Evolutionary conservation across 1,140 invertebrate species (phyloP), one percentile per base, ranked within the genome.

Genomic region (Trichonephila clavipes): DNA sequence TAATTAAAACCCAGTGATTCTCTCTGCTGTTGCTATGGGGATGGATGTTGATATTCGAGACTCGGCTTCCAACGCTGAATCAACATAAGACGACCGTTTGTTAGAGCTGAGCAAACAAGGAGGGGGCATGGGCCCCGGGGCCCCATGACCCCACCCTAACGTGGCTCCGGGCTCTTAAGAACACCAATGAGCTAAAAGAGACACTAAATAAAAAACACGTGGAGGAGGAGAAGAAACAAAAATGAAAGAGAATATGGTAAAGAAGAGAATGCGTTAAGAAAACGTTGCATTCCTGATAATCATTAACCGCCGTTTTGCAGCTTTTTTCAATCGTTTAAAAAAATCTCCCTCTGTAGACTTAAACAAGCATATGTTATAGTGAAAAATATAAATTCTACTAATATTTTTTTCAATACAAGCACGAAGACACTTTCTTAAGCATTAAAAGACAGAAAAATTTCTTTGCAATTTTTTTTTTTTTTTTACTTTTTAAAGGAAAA

Each of bases 1-100:
- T 93, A 93, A 93, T 93, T 93, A 93, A 93, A 93, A 92, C 64
- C 92, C 92, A 88, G 86, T 86, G 91, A 92, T 92, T 92, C 91
- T 28, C 85, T 88, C 66, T 82, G 85, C 92, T 93, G 92, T 93
- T 93, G 92, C 92, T 82, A 93, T 82, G 83, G 92, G 62, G 66
- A 88, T 82, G 58, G 59, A 87, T 92, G 91, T 92, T 92, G 91
- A 92, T 92, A 92, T 92, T 92, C 91, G 91, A 61, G 82, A 66
- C 91, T 87, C 83, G 83, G 91, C 91, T 92, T 93, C 92, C 92
- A 81, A 66, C 85, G 66, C 83, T 93, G 85, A 93, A 93, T 93
- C 92, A 93, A 93, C 92, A 93, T 21, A 88, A 58, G 61, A 58
- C 64, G 83, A 92, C 51, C 82, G 91, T 92, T 92, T 92, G 91